These are phyloP conservation scores for Hyperoodon ampullatus DNA, from an alignment of 2,113 vertebrate species.

Conservation along the genomic window DNA sequence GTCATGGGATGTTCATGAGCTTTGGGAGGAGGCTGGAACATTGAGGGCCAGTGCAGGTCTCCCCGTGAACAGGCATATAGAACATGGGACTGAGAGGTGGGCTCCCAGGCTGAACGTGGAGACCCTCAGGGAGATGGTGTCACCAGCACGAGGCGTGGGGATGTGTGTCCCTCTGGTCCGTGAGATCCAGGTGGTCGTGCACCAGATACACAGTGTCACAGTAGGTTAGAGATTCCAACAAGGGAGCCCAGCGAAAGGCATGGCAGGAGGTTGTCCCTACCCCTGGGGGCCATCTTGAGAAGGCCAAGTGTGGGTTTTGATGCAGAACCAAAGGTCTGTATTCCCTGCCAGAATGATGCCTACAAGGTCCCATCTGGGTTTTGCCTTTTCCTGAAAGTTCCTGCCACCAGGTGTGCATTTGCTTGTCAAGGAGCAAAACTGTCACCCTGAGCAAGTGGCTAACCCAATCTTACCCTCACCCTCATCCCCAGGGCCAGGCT, in stretches of 20 bases:
- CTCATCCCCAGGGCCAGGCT: background rate
- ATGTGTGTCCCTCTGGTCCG: background rate
- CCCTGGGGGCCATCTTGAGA: background rate
- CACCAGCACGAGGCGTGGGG: no score
- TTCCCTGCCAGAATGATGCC: background rate
- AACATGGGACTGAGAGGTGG: background rate
- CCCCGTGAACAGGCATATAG: background rate
- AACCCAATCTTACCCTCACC: background rate
- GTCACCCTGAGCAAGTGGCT: background rate
- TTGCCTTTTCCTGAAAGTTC: background rate
- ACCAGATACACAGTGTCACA: no score
- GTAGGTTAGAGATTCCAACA: background rate
- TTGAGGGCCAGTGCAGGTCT: background rate
- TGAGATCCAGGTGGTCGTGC: background rate
- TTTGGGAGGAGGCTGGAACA: background rate
- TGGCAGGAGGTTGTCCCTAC: background rate
- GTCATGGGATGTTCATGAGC: background rate
- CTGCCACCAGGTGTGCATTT: background rate
- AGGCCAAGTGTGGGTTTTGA: background rate
- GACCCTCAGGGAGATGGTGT: background rate
- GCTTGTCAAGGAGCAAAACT: background rate
- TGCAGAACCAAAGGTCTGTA: background rate
- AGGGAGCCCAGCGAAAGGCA: background rate
- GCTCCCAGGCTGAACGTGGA: background rate
- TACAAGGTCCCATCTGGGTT: background rate